Evolutionary conservation across 1,140 invertebrate species (phyloP), one percentile per base, ranked within the genome.

Genomic region (Zaprionus camerounensis): DNA sequence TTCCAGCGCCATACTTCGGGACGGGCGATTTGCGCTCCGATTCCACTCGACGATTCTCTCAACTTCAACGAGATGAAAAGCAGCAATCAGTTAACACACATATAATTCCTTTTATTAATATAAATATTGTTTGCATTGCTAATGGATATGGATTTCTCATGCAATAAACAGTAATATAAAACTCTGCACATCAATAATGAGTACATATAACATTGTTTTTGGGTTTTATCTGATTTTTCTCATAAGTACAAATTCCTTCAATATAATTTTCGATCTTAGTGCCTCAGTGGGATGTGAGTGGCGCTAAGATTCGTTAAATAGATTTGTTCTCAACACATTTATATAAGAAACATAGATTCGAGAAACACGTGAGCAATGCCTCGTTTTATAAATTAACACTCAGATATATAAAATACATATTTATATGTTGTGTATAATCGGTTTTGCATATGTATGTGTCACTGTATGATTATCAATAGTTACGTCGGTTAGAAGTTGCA

Each of bases 131-230:
- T 76, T 76, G 67, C 67, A 71, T 76, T 41, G 68, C 73, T 71
- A 76, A 64, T 76, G 67, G 62, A 76, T 76, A 63, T 76, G 73
- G 44, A 64, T 75, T 66, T 66, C 57, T 49, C 72, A 64, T 75
- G 72, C 71, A 78, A 76, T 78, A 78, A 78, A 78, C 76, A 75
- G 73, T 76, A 71, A 78, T 78, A 78, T 76, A 78, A 78, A 78
- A 78, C 72, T 70, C 63, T 61, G 72, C 76, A 76, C 76, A 76
- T 78, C 76, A 78, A 78, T 78, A 78, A 58, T 78, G 71, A 64
- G 65, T 69, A 75, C 66, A 69, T 64, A 55, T 78, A 67, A 67
- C 55, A 59, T 75, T 46, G n/a, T 67, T 75, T 63, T n/a, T 57
- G 53, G 46, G 22, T 44, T 66, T 75, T 55, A 41, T 74, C 38